Evolutionary conservation across 2,797 vertebrate species (phyloP).

Genomic region (Premnoplex brunnescens): DNA sequence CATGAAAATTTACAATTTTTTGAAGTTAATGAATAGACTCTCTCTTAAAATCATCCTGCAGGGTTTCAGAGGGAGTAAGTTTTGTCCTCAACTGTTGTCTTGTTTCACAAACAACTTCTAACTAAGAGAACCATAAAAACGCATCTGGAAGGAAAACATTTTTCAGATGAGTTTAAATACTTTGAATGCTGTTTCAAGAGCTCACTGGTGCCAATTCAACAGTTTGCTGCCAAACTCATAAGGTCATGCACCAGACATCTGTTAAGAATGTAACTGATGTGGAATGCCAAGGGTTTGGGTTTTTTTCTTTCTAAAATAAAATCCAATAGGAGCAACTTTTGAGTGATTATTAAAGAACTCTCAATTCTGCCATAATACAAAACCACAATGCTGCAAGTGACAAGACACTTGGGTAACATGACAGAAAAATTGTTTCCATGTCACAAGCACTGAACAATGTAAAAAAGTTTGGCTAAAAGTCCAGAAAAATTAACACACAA

Average conservation of each 20-base stretch:
- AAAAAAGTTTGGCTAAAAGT: background rate
- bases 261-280: background rate
- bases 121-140: background rate
- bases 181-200: background rate
- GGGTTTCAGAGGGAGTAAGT: background rate
- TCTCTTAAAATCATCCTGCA: background rate
- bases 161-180: background rate
- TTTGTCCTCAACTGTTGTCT: background rate
- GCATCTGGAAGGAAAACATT: background rate
- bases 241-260: background rate
- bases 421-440: background rate
- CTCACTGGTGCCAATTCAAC: background rate
- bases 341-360: background rate
- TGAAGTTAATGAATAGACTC: background rate
- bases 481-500: background rate
- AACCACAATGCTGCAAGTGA: background rate
- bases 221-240: background rate
- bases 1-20: background rate
- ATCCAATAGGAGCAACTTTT: background rate
- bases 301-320: background rate
- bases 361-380: background rate
- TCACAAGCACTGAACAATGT: background rate
- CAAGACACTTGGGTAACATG: background rate
- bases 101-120: background rate
- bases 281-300: background rate